Evolutionary conservation across 2,113 vertebrate species (phyloP).

Genomic region (Megaleporinus macrocephalus): DNA sequence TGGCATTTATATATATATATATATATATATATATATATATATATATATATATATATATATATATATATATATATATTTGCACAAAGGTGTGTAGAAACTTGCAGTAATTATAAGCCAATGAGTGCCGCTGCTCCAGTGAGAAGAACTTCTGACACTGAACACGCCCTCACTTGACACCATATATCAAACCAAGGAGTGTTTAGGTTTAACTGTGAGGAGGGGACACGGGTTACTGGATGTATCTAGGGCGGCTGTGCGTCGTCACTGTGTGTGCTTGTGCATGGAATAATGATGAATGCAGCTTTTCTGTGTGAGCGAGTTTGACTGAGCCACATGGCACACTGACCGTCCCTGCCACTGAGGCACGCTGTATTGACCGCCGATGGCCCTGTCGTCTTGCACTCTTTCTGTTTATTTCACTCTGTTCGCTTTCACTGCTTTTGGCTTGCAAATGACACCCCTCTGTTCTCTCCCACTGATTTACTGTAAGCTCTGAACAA

Average conservation of each 20-base stretch:
- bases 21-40: too few relatives aligned
- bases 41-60: too few relatives aligned
- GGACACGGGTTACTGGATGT: background rate
- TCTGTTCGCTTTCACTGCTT: slow-evolving; percentile 37
- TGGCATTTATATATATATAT: too few relatives aligned
- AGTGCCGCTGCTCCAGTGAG: background rate
- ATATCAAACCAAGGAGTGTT: background rate
- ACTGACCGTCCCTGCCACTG: background rate
- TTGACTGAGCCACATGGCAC: background rate
- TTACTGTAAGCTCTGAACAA: background rate
- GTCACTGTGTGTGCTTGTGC: slow-evolving; percentile 7
- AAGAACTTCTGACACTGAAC: background rate
- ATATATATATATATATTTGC: too few relatives aligned
- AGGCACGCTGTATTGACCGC: background rate
- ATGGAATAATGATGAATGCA: slow-evolving; percentile 23
- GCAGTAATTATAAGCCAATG: background rate
- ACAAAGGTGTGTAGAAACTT: too few relatives aligned
- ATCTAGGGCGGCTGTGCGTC: background rate
- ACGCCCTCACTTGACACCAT: too few relatives aligned
- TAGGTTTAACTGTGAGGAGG: background rate
- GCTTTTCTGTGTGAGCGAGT: slow-evolving; percentile 47
- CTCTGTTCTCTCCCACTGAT: slow-evolving; percentile 24
- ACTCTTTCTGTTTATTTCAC: slow-evolving; percentile 10
- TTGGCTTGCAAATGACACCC: slow-evolving; percentile 24
- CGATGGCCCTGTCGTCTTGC: slow-evolving; percentile 23